Base-by-base conservation (phyloP, 2,113 vertebrate species). In the Columbina picui region DNA sequence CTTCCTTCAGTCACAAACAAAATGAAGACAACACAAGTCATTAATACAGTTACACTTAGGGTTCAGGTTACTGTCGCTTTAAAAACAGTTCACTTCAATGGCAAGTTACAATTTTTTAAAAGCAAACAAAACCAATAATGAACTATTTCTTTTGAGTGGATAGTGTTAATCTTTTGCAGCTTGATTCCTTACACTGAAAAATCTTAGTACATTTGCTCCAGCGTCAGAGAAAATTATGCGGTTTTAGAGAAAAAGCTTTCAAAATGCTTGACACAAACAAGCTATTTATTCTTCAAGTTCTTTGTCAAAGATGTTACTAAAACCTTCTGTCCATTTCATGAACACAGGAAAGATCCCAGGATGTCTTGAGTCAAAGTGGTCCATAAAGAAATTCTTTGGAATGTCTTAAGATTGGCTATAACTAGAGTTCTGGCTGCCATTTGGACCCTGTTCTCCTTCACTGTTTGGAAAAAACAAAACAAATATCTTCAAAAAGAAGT, bases 391-490 rank as follows among this genome's bases (percentile, higher is more conserved):
- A 93, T 96, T 98, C 97, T 98, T 97, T 98, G 97, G 97, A 98
- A 98, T 98, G 97, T 97, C 95, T 98, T 99, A 99, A 92, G 99
- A 99, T 94, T 99, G 99, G 97, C 98, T 99, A 97, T 99, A 99
- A 93, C 98, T 99, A 98, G 99, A 99, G 98, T 99, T 99, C 97
- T 99, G 99, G 98, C 98, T 99, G 96, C 99, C 99, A 83, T 99
- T 99, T 98, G 99, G 99, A 98, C 99, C 99, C 98, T 99, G 99
- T 96, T 99, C 99, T 90, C 98, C 99, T 97, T 99, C 99, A 97
- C 99, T 99, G 98, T 94, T 85, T 90, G 93, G 88, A 93, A 94
- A 67, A 77, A 78, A 91, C 96, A 64, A 11, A 19, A 38, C 41
- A 49, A 8, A 18, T 84, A 76, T 95, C 27, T 94, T 85, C 29